Evolutionary conservation across 2,113 vertebrate genomes (phyloP), one percentile per base, ranked within the genome.

Genomic region (Eulemur rufifrons): DNA sequence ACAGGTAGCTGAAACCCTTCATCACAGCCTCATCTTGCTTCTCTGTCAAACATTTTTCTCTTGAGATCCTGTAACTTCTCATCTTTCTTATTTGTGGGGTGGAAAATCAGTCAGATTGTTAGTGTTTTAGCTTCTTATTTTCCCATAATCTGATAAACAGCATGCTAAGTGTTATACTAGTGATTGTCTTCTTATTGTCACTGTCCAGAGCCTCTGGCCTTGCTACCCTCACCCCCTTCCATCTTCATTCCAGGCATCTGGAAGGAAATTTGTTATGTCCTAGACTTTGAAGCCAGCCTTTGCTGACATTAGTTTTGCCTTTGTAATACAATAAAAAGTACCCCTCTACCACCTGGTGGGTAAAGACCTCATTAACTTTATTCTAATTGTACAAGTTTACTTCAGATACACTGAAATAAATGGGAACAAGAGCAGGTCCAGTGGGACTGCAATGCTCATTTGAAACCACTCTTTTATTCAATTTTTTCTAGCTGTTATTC

Each of bases 381-480:
- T 82, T 96, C 27, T 89, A 96, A 69, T 94, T 88, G 68, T 82
- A 39, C 74, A 88, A 82, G 34, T 94, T 91, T 96, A 90, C 52
- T 91, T 82, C 52, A 96, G 6, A 81, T 86, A 86, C 34, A 74
- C 25, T 32, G 42, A 95, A 52, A 54, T 76, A 91, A 89, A 93
- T 91, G 45, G 47, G 95, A 85, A 90, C 2, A 71, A 50, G 45
- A 77, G 10, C 32, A 34, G 12, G n/a, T 66, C 10, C 25, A 80
- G 54, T 69, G 50, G 42, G 50, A 88, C 7, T 74, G 32, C 52
- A 37, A 0, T 54, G 0, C 0, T 84, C 59, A 2, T 76, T 83
- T 95, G 73, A 93, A 56, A 45, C 3, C 21, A 27, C 0, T 0
- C 0, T 90, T 81, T 68, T 80, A 64, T 37, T 84, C 42, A 95